phyloP scores from a whole-genome alignment of 2,113 vertebrate species.

The Paradisaea rubra region DNA sequence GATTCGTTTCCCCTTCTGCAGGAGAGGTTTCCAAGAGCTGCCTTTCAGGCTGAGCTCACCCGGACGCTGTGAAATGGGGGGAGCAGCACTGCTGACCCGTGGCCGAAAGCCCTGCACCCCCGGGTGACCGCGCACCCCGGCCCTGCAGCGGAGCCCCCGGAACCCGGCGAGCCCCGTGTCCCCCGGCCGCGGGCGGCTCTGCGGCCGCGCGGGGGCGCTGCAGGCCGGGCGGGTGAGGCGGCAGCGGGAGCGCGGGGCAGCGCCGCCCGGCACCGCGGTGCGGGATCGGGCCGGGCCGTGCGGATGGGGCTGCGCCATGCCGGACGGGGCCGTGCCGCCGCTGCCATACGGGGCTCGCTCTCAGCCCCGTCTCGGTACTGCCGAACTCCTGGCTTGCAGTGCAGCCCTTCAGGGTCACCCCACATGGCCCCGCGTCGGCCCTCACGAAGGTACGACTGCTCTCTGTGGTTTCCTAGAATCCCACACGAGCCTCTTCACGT shows the following conservation, averaged over 20 bases:
- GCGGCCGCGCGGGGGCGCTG: neutral
- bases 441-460: no score
- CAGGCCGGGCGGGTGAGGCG: neutral
- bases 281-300: no score
- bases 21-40: neutral
- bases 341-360: rapidly evolving
- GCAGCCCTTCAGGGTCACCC: neutral
- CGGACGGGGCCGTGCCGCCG: neutral
- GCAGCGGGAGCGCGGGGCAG: neutral
- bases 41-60: neutral
- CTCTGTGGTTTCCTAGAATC: neutral
- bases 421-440: neutral
- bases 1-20: neutral
- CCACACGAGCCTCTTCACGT: no score
- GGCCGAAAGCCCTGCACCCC: neutral
- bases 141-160: rapidly evolving
- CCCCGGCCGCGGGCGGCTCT: neutral
- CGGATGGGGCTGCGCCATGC: rapidly evolving
- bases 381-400: rapidly evolving
- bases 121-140: neutral
- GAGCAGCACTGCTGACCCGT: rapidly evolving
- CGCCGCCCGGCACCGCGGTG: no score
- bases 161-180: rapidly evolving
- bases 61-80: rapidly evolving
- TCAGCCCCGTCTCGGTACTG: neutral